phyloP scores from a whole-genome alignment of 2,113 vertebrate species.

The Notothenia coriiceps region DNA sequence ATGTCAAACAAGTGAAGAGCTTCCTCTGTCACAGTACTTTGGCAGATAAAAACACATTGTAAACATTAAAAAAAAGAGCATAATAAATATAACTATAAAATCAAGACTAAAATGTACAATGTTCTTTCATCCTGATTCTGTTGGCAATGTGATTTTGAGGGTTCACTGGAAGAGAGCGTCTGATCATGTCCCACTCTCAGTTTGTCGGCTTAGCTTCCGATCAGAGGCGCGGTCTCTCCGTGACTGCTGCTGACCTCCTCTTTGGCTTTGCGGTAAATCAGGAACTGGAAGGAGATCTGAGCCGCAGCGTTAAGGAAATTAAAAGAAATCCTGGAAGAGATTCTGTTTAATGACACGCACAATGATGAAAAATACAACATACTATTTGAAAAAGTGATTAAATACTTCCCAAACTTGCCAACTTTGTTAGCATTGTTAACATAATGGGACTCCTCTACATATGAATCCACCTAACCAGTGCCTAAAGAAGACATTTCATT shows the following conservation, averaged over 20 bases:
- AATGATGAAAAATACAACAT: background rate
- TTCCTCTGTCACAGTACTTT: background rate
- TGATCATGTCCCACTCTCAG: background rate
- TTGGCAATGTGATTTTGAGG: constrained; percentile 16
- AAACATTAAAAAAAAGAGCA: constrained; percentile 30
- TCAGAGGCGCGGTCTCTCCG: constrained; percentile 69
- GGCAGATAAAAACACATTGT: constrained; percentile 22
- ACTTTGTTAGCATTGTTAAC: too few relatives aligned
- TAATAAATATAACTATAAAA: constrained; percentile 61
- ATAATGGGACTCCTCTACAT: too few relatives aligned
- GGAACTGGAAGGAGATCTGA: constrained; percentile 85
- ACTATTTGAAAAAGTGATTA: background rate
- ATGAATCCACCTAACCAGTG: too few relatives aligned
- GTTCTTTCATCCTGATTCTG: constrained; percentile 5
- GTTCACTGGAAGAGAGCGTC: constrained; percentile 9
- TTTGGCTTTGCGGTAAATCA: constrained; percentile 71
- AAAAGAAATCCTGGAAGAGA: background rate
- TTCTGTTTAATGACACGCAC: background rate
- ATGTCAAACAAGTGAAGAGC: background rate
- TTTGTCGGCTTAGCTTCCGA: constrained; percentile 49
- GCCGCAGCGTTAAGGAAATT: constrained; percentile 59
- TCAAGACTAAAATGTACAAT: background rate
- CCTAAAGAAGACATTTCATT: too few relatives aligned
- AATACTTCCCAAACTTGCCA: too few relatives aligned
- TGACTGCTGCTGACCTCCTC: background rate